phyloP scores from a whole-genome alignment of 2,113 vertebrate genomes.

The Thermophis baileyi region DNA sequence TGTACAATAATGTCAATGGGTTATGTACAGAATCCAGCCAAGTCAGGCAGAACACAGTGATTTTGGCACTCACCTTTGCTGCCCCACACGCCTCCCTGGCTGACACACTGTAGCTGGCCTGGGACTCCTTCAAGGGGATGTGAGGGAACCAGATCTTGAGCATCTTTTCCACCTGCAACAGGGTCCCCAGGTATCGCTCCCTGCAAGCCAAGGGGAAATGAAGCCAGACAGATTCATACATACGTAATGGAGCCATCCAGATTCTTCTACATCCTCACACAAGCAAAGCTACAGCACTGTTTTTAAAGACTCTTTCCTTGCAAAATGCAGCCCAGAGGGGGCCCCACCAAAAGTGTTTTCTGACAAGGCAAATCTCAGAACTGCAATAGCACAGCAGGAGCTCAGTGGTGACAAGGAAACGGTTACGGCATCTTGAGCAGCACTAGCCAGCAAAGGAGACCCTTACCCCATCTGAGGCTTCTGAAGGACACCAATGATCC shows the following conservation, averaged over 20 bases:
- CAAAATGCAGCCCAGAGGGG: background rate
- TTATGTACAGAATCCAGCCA: background rate
- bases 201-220: slow-evolving; percentile 56
- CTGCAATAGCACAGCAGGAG: background rate
- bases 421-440: background rate
- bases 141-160: slow-evolving; percentile 90
- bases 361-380: background rate
- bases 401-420: background rate
- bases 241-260: background rate
- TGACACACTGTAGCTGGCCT: background rate
- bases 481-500: slow-evolving; percentile 88
- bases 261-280: background rate
- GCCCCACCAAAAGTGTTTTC: background rate
- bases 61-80: slow-evolving; percentile 61
- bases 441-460: background rate
- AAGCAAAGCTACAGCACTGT: background rate
- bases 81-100: slow-evolving; percentile 18
- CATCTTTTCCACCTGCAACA: slow-evolving; percentile 90
- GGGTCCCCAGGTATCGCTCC: slow-evolving; percentile 82
- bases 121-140: slow-evolving; percentile 53
- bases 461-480: slow-evolving; percentile 84
- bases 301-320: background rate
- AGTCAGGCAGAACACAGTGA: background rate
- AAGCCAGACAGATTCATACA: background rate
- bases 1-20: background rate